phyloP scores from a whole-genome alignment of 2,797 vertebrate genomes.

The Chloroceryle amazona region DNA sequence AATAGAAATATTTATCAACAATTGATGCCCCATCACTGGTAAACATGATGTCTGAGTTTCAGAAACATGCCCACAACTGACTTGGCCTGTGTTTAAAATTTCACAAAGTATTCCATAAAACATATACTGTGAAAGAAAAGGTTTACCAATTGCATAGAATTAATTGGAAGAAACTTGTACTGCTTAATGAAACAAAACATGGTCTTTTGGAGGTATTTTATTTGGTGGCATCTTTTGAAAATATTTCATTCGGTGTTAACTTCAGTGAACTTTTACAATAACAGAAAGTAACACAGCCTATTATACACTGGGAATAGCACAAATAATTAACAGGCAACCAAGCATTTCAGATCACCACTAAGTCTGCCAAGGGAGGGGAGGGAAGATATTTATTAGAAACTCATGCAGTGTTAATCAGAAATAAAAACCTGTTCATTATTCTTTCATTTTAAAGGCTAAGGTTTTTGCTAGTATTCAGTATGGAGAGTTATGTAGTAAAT shows the following conservation, averaged over 20 bases:
- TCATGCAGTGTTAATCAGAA: not conserved
- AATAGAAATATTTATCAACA: not conserved
- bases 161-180: slow-evolving; percentile 10
- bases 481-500: not conserved
- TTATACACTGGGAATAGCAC: slow-evolving; percentile 21
- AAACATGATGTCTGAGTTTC: not conserved
- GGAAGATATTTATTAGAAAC: slow-evolving; percentile 26
- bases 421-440: slow-evolving; percentile 43
- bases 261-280: slow-evolving; percentile 40
- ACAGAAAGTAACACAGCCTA: slow-evolving; percentile 36
- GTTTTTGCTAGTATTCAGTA: slow-evolving; percentile 10
- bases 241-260: slow-evolving; percentile 3
- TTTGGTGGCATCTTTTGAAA: not conserved
- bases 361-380: slow-evolving; percentile 13
- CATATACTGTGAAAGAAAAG: not conserved
- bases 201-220: slow-evolving; percentile 4
- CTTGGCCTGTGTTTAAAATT: slow-evolving; percentile 9
- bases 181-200: slow-evolving; percentile 35
- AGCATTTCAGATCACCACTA: slow-evolving; percentile 39
- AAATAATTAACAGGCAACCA: slow-evolving; percentile 65
- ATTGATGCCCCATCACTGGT: not conserved
- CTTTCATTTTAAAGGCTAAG: slow-evolving; percentile 11
- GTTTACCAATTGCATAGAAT: not conserved
- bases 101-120: slow-evolving; percentile 23
- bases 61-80: not conserved